Evolutionary conservation across 1,140 invertebrate species (phyloP), one percentile per base, ranked within the genome.

Genomic region (Artemia franciscana): DNA sequence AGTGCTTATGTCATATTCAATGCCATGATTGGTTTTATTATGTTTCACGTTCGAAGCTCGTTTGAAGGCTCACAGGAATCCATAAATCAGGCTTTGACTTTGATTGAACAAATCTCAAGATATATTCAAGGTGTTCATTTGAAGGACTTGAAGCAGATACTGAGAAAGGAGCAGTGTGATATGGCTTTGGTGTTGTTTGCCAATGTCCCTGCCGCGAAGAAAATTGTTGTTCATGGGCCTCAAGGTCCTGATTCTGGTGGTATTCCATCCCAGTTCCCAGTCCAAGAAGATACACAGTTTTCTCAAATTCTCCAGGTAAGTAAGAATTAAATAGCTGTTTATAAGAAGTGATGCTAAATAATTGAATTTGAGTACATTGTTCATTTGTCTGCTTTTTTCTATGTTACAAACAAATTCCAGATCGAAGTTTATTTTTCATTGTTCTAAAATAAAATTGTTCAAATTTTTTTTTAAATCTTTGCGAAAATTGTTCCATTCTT

Each of bases 231-330:
- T 24, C 92, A 98, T 73, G 94, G 94, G 0, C 89, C 89, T 51
- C 80, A 84, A 75, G 78, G 88, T 74, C 82, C 84, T 65, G 85
- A 93, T 69, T 86, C 86, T 67, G 87, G 89, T 64, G 89, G 88
- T 64, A 98, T 98, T 69, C 95, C 96, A 4, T 94, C 92, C 0
- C 93, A 98, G 71, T 96, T 98, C 76, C 91, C 92, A 0, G 88
- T 98, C 24, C 91, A 96, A 76, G 96, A 99, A 78, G 94, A 98
- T 68, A 98, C 95, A 0, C 91, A 98, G 69, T 98, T 99, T 73
- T 85, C 82, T 69, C 89, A 95, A 71, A 89, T 99, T 70, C 76
- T 98, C 7, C 81, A 51, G 39, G 39, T 51, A 18, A 51, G 39
- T n/a, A n/a, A n/a, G n/a, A n/a, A n/a, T n/a, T n/a, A n/a, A n/a